phyloP scores from a whole-genome alignment of 2,113 vertebrate species.

The Sinocyclocheilus maitianheensis region DNA sequence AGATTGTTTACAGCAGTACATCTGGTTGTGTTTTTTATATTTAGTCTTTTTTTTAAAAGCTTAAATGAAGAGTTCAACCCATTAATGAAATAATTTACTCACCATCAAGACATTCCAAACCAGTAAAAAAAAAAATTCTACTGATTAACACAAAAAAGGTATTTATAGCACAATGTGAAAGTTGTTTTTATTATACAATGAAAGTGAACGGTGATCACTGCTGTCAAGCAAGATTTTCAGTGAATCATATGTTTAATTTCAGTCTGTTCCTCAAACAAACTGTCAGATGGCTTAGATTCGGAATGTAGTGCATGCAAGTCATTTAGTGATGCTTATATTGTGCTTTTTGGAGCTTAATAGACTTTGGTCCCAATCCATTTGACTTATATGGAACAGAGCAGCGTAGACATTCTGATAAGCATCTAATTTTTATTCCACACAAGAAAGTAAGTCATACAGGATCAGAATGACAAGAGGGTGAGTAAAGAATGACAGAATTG shows the following conservation, averaged over 20 bases:
- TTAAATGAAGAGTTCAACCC: not conserved
- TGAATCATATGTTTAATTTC: not conserved
- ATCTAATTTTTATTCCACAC: not conserved
- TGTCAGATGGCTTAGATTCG: not conserved
- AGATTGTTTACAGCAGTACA: conserved; percentile 1
- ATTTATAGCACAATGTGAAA: not conserved
- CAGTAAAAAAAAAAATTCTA: not conserved
- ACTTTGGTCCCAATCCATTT: not conserved
- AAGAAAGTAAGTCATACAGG: not conserved
- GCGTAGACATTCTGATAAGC: not conserved
- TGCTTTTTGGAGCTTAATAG: not conserved
- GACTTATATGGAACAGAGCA: not conserved
- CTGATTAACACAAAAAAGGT: not conserved
- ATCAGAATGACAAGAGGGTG: not conserved
- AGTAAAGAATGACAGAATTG: not conserved
- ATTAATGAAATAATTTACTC: not conserved
- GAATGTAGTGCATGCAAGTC: not conserved
- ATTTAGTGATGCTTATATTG: not conserved
- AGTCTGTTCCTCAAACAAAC: not conserved
- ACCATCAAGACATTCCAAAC: not conserved
- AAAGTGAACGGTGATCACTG: not conserved
- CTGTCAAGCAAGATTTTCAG: not conserved
- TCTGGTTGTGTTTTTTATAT: not conserved
- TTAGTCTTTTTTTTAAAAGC: not conserved
- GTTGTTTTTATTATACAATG: not conserved